Evolutionary conservation across 1,140 invertebrate species (phyloP).

Genomic region (Galleria mellonella): DNA sequence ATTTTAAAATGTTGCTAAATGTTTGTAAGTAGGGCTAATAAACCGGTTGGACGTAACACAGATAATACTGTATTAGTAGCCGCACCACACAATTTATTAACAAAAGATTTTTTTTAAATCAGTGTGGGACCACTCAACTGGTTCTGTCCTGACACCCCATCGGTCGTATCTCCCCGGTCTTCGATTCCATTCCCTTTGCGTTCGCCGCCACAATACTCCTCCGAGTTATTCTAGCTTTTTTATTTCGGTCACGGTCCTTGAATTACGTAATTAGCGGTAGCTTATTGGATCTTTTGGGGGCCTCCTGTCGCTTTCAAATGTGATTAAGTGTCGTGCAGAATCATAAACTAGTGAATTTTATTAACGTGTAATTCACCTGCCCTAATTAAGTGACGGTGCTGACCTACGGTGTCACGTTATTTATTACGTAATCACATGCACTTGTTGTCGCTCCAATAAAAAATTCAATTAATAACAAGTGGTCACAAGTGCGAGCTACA

Average conservation of each 20-base stretch:
- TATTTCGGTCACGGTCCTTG: slow-evolving; percentile 63
- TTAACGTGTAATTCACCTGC: slow-evolving; percentile 10
- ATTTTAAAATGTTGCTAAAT: too few species aligned
- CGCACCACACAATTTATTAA: too few species aligned
- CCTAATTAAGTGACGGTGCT: slow-evolving; percentile 3
- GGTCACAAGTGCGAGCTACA: slow-evolving; percentile 51
- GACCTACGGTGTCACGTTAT: background rate
- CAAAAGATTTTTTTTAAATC: too few species aligned
- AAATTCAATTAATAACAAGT: slow-evolving; percentile 65
- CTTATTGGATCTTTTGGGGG: slow-evolving; percentile 44
- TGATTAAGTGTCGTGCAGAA: slow-evolving; percentile 35
- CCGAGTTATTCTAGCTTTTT: slow-evolving; percentile 49
- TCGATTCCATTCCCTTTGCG: slow-evolving; percentile 28
- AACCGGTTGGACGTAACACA: too few species aligned
- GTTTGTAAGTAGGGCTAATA: too few species aligned
- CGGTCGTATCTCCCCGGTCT: background rate
- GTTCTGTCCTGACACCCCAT: slow-evolving; percentile 5
- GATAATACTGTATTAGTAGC: too few species aligned
- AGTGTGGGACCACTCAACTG: slow-evolving; percentile 3
- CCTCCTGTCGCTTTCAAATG: slow-evolving; percentile 40
- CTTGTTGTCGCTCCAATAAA: slow-evolving; percentile 40
- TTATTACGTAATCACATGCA: slow-evolving; percentile 13
- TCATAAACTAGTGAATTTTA: slow-evolving; percentile 20
- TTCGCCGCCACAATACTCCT: slow-evolving; percentile 45
- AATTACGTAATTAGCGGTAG: slow-evolving; percentile 67